Conservation (phyloP, 2,113 vertebrate species). For the Pseudorectes ferrugineus region DNA sequence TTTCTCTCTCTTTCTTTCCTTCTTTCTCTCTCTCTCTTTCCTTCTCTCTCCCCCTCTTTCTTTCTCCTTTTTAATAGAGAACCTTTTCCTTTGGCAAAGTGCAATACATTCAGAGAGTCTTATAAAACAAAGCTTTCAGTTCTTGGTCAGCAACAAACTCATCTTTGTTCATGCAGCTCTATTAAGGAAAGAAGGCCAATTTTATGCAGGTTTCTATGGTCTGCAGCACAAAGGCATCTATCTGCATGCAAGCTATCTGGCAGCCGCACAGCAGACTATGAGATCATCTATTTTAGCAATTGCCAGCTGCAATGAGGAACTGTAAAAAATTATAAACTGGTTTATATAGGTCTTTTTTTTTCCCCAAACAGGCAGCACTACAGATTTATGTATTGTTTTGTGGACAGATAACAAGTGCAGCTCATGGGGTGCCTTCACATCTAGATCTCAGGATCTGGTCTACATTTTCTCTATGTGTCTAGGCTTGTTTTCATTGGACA, state of each 20-base stretch:
- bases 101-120: slow-evolving; percentile 75
- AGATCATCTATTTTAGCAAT: slow-evolving; percentile 76
- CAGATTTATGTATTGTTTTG: slow-evolving; percentile 55
- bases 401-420: slow-evolving; percentile 44
- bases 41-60: background rate
- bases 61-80: slow-evolving; percentile 43
- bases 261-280: slow-evolving; percentile 68
- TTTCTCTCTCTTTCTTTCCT: background rate
- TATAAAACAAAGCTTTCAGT: slow-evolving; percentile 83
- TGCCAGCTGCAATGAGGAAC: slow-evolving; percentile 68
- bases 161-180: slow-evolving; percentile 82
- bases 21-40: background rate
- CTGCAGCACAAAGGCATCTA: slow-evolving; percentile 77
- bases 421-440: background rate
- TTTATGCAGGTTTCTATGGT: slow-evolving; percentile 84
- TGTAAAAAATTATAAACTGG: slow-evolving; percentile 77
- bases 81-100: slow-evolving; percentile 73
- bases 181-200: slow-evolving; percentile 83
- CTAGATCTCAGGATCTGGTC: background rate
- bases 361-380: background rate
- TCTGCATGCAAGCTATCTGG: slow-evolving; percentile 78
- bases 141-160: slow-evolving; percentile 84
- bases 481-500: slow-evolving; percentile 32
- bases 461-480: background rate
- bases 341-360: slow-evolving; percentile 65